Evolutionary conservation across 2,113 vertebrate genomes (phyloP).

Genomic region (Petaurus breviceps): DNA sequence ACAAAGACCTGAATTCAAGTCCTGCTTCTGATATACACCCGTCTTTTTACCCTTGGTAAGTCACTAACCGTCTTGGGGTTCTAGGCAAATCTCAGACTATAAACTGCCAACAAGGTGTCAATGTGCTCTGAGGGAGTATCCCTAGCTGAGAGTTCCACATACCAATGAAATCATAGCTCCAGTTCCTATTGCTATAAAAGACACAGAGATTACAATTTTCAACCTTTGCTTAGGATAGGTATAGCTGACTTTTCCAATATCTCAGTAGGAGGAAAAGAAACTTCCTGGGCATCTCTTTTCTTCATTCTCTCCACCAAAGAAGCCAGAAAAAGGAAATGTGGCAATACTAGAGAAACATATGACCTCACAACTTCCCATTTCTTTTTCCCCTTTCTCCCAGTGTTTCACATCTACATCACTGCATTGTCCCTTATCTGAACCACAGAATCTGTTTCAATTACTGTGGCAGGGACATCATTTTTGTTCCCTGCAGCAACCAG

Average conservation of each 20-base stretch:
- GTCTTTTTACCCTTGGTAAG: background rate
- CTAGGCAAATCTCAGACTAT: background rate
- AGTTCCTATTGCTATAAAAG: background rate
- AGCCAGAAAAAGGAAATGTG: background rate
- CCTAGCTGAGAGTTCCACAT: background rate
- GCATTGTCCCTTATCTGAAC: background rate
- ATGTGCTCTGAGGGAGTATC: background rate
- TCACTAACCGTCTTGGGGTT: background rate
- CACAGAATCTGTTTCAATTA: background rate
- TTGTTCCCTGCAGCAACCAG: conserved; percentile 4
- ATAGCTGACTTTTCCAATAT: background rate
- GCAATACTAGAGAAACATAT: background rate
- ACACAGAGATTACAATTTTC: background rate
- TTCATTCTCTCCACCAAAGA: background rate
- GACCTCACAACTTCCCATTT: background rate
- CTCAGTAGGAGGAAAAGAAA: background rate
- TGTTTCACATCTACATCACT: background rate
- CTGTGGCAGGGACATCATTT: background rate
- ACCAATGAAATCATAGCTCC: background rate
- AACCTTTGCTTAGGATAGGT: background rate
- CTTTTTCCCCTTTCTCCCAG: background rate
- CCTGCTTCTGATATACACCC: background rate
- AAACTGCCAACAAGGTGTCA: background rate
- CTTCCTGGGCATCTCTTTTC: background rate
- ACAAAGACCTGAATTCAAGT: background rate